A percentile compares a stretch with the other conserved stretches of the same genome.
These are phyloP conservation scores for Gorsachius magnificus DNA, from an alignment of 2,797 vertebrate genomes.

Conservation along the genomic window DNA sequence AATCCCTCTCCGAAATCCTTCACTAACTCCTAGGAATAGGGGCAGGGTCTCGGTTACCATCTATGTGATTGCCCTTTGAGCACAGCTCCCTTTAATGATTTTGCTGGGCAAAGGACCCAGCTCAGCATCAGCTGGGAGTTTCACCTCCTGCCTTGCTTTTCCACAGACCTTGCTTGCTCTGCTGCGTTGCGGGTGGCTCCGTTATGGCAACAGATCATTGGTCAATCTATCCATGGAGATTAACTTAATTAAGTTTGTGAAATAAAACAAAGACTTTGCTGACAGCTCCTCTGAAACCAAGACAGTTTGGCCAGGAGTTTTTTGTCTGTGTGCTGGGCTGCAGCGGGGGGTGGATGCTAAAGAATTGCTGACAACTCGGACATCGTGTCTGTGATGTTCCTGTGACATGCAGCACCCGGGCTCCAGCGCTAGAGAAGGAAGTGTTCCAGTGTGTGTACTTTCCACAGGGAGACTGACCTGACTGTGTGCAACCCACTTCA, in stretches of 20 bases:
- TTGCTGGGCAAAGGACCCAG: background rate
- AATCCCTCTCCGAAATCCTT: background rate
- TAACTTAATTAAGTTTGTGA: background rate
- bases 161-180: background rate
- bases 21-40: background rate
- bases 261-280: background rate
- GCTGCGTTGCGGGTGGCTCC: background rate
- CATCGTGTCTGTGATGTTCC: background rate
- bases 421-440: background rate
- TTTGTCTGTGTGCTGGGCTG: background rate
- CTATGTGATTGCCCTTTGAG: background rate
- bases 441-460: background rate
- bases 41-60: background rate
- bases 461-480: background rate
- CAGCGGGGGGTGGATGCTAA: background rate
- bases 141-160: background rate
- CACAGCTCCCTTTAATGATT: background rate
- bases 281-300: background rate
- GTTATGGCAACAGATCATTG: background rate
- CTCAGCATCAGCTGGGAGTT: background rate
- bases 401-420: background rate
- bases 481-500: background rate
- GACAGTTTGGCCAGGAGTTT: background rate
- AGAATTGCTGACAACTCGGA: background rate
- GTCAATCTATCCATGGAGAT: background rate